phyloP scores from a whole-genome alignment of 2,113 vertebrate species.

The Rhinopomastus cyanomelas region DNA sequence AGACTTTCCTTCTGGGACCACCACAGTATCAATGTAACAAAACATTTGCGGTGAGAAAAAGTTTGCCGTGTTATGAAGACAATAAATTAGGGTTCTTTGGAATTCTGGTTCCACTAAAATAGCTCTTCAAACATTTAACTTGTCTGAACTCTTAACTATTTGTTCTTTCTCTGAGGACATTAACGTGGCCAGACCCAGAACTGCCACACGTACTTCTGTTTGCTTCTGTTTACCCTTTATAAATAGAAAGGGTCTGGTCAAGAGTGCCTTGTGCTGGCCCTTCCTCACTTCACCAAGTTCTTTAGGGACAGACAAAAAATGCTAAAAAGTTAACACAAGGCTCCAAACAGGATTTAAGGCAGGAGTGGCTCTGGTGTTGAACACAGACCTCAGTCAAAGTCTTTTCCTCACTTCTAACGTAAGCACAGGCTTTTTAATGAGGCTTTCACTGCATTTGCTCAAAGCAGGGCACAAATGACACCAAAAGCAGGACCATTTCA shows the following conservation, averaged over 20 bases:
- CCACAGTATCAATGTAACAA: neutral
- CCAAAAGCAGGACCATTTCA: neutral
- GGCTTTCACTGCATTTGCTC: neutral
- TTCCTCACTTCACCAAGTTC: neutral
- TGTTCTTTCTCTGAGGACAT: neutral
- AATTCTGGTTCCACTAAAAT: neutral
- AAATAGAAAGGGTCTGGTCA: neutral
- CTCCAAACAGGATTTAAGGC: neutral
- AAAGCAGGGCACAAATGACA: neutral
- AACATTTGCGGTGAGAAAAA: constrained; percentile 52
- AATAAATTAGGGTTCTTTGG: neutral
- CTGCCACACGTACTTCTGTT: neutral
- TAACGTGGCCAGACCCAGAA: neutral
- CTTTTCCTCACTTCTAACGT: neutral
- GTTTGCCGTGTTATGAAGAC: neutral
- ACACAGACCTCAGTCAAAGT: neutral
- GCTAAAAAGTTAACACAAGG: neutral
- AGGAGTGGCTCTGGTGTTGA: neutral
- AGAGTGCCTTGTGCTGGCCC: neutral
- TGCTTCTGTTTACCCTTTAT: neutral
- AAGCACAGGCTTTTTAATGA: neutral
- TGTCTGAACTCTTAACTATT: neutral
- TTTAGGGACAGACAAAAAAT: neutral
- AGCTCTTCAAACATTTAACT: constrained; percentile 7
- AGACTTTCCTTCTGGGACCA: constrained; percentile 28